A percentile compares a stretch with the other conserved stretches of the same genome.
phyloP scores from a whole-genome alignment of 2,888 invertebrate genomes.

The Camptogramma bilineatum region DNA sequence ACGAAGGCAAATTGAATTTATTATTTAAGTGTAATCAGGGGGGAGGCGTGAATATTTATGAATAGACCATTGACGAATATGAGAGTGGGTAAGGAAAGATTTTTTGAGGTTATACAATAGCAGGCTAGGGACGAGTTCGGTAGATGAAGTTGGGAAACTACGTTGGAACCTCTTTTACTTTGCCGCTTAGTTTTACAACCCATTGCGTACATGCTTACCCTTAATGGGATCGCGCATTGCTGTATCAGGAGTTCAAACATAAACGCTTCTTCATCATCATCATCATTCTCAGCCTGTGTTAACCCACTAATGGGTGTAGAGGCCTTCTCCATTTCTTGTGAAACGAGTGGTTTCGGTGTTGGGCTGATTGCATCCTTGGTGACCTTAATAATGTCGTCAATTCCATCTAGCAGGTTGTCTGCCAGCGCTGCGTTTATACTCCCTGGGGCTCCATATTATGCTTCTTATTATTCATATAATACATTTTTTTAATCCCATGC shows the following conservation, averaged over 20 bases:
- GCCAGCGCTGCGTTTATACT: no score
- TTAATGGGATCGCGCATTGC: slow-evolving; percentile 12
- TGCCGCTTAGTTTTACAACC: slow-evolving; percentile 22
- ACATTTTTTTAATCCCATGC: no score
- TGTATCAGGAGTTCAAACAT: background rate
- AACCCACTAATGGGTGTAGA: no score
- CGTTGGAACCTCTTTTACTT: slow-evolving; percentile 24
- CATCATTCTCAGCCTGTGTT: no score
- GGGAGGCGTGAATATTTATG: slow-evolving; percentile 61
- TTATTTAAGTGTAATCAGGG: slow-evolving; percentile 79
- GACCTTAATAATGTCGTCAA: no score
- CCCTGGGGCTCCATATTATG: no score
- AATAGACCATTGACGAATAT: slow-evolving; percentile 66
- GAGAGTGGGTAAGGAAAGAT: slow-evolving; percentile 52
- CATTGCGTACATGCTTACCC: slow-evolving; percentile 18
- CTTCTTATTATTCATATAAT: no score
- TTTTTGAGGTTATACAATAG: slow-evolving; percentile 41
- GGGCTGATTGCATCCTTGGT: no score
- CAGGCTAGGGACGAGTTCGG: slow-evolving; percentile 43
- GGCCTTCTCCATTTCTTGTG: no score
- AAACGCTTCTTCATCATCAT: background rate
- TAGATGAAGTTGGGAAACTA: slow-evolving; percentile 39
- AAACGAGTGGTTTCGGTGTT: no score
- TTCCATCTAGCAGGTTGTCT: no score
- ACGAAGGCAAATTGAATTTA: slow-evolving; percentile 79